These are phyloP conservation scores for Dastarcus helophoroides DNA, from an alignment of 2,888 invertebrate species.

Conservation along the genomic window DNA sequence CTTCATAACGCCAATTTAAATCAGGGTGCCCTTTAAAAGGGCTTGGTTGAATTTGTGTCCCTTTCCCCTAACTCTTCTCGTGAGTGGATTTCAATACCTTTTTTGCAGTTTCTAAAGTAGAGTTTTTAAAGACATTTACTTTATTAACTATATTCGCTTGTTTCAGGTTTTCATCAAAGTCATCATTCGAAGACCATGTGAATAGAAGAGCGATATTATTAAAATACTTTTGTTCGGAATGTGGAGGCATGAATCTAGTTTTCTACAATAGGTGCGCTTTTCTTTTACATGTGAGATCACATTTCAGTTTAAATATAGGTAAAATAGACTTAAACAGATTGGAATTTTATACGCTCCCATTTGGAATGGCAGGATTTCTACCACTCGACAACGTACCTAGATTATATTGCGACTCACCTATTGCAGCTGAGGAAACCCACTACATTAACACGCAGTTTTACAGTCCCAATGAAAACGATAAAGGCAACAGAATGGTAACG, in stretches of 20 bases:
- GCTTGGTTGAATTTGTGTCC: too few species aligned
- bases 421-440: slow-evolving; percentile 15
- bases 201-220: slow-evolving; percentile 30
- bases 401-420: slow-evolving; percentile 28
- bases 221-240: slow-evolving; percentile 27
- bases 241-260: slow-evolving; percentile 18
- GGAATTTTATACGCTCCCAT: slow-evolving; percentile 24
- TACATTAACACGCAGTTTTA: slow-evolving; percentile 31
- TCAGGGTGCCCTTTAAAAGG: too few species aligned
- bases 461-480: slow-evolving; percentile 20
- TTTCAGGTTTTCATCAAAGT: slow-evolving; percentile 32
- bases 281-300: slow-evolving; percentile 30
- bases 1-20: too few species aligned
- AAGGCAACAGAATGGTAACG: slow-evolving; percentile 23
- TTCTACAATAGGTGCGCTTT: slow-evolving; percentile 35
- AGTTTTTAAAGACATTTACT: too few species aligned
- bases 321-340: slow-evolving; percentile 26
- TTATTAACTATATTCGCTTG: too few species aligned
- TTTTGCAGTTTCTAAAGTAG: too few species aligned
- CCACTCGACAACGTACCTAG: slow-evolving; percentile 26
- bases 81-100: too few species aligned
- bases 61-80: too few species aligned
- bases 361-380: slow-evolving; percentile 30
- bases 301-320: slow-evolving; percentile 25
- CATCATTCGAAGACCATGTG: slow-evolving; percentile 32